Evolutionary conservation across 2,888 invertebrate species (phyloP).

Genomic region (Parthenolecanium corni): DNA sequence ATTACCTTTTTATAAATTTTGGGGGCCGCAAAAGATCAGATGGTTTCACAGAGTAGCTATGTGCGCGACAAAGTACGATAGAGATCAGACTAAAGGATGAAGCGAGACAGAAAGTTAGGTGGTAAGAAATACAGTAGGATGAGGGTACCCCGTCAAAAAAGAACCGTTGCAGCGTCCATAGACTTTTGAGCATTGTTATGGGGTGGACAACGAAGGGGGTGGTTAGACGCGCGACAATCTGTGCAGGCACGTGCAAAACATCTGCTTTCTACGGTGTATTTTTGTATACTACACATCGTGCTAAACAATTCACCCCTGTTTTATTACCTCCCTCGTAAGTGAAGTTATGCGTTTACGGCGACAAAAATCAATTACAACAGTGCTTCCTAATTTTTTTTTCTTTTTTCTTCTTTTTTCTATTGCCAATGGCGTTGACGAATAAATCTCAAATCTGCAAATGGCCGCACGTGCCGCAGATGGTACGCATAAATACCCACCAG

Average conservation of each 20-base stretch:
- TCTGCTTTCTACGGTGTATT: constrained; percentile 18
- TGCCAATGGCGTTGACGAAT: no score
- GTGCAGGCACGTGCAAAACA: constrained; percentile 28
- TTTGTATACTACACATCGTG: not conserved
- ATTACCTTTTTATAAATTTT: constrained; percentile 22
- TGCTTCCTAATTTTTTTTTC: constrained; percentile 14
- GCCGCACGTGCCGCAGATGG: no score
- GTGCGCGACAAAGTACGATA: no score
- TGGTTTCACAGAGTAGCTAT: not conserved
- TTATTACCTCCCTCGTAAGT: constrained; percentile 25
- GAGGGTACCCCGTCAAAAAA: not conserved
- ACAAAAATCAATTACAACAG: constrained; percentile 24
- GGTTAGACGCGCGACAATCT: constrained; percentile 26
- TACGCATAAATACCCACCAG: no score
- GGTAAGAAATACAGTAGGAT: no score
- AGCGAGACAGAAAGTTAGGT: no score
- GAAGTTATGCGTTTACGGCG: constrained; percentile 20
- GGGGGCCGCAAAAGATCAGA: constrained; percentile 18
- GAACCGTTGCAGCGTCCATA: constrained; percentile 18
- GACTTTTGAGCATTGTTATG: not conserved
- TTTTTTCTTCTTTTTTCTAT: no score
- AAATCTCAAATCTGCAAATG: no score
- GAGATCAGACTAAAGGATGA: no score
- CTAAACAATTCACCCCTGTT: constrained; percentile 23
- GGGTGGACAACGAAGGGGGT: not conserved